These are phyloP conservation scores for Nothoprocta perdicaria DNA, from an alignment of 2,113 vertebrate species.

Conservation along the genomic window DNA sequence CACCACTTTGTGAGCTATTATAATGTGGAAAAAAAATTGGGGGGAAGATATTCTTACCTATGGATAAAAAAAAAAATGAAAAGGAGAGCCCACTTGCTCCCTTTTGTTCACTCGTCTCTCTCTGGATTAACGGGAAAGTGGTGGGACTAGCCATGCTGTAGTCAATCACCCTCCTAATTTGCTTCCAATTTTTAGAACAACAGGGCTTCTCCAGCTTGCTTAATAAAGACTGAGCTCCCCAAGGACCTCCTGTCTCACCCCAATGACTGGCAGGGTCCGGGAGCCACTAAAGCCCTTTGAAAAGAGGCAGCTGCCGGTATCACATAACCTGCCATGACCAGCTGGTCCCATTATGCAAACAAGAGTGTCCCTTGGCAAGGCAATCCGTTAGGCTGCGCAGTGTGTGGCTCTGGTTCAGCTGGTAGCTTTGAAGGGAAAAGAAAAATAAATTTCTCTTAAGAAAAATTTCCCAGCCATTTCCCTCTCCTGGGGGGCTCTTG, in stretches of 20 bases:
- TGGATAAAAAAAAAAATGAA: not conserved
- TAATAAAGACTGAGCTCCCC: slow-evolving; percentile 39
- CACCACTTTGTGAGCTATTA: not conserved
- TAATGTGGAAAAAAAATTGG: not conserved
- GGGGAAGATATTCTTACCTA: not conserved
- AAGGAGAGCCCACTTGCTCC: not conserved
- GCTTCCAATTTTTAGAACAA: slow-evolving; percentile 15
- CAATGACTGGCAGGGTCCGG: slow-evolving; percentile 22
- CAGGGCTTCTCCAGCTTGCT: not conserved
- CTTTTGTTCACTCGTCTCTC: slow-evolving; percentile 14
- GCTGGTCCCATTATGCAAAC: slow-evolving; percentile 57
- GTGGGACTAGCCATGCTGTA: not conserved
- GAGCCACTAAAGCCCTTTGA: slow-evolving; percentile 34
- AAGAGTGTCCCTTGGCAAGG: slow-evolving; percentile 37
- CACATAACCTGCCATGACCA: slow-evolving; percentile 52
- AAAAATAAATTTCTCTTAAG: not conserved
- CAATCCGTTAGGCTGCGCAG: not conserved
- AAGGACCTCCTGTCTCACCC: slow-evolving; percentile 4
- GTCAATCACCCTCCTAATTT: slow-evolving; percentile 20
- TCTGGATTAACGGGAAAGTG: not conserved
- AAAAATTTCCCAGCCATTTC: not conserved
- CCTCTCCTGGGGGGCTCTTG: not conserved
- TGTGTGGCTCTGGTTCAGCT: slow-evolving; percentile 4
- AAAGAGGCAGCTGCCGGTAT: slow-evolving; percentile 41
- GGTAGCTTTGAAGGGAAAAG: not conserved